Evolutionary conservation across 2,888 invertebrate genomes (phyloP), one percentile per base, ranked within the genome.

Genomic region (Plemyria rubiginata): DNA sequence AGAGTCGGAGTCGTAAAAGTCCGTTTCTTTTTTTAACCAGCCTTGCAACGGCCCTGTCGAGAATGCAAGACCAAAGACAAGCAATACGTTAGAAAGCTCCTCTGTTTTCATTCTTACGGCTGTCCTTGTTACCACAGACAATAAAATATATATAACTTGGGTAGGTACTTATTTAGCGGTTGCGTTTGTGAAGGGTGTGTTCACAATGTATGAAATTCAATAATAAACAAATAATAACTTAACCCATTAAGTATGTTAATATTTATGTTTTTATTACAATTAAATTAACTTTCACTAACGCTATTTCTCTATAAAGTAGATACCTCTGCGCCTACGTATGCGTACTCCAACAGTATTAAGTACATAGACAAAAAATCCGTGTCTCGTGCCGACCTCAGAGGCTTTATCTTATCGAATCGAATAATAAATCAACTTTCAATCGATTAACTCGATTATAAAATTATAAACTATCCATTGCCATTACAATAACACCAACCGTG

Each of bases 401-500:
- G 55, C 59, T 60, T 59, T 58, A 58, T 65, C 55, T 60, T 54
- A 58, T 54, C 50, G 22, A 65, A 59, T 54, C 48, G 22, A 65
- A 59, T 51, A 60, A 70, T 66, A 68, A 68, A 70, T 67, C 71
- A 71, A 54, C 38, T 62, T 65, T 68, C 65, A 67, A 68, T 56
- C 65, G 51, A 67, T 66, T 65, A 50, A 65, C 57, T 60, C 36
- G 60, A 56, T 52, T 59, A 64, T 70, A 65, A 70, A 67, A 63
- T 51, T 60, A 13, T 41, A 61, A 58, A 46, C 63, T 60, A 59
- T 62, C 63, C 60, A 68, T 67, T 8, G 57, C 43, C 49, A 65
- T 67, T 64, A 67, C 64, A 62, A 62, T 67, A 65, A 74, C 68
- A 71, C 70, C 65, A 70, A 70, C 63, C 68, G 58, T 62, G 69